phyloP scores from a whole-genome alignment of 2,113 vertebrate species.

The Odontesthes bonariensis region DNA sequence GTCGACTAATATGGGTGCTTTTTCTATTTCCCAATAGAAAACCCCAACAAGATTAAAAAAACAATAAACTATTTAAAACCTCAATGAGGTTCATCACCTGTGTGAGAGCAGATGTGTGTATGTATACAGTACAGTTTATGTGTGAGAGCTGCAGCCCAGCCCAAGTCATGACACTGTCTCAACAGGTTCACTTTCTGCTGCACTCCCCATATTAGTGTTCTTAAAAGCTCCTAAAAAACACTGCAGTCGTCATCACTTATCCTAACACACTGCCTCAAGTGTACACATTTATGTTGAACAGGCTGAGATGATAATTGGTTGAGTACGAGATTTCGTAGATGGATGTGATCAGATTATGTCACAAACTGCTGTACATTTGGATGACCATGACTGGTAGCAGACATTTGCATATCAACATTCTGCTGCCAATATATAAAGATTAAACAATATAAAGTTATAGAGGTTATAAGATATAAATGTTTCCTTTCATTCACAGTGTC shows the following conservation, averaged over 20 bases:
- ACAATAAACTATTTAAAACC: too few relatives aligned
- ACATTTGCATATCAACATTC: background rate
- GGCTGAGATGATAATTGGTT: slow-evolving; percentile 18
- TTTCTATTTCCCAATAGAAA: too few relatives aligned
- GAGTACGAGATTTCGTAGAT: slow-evolving; percentile 48
- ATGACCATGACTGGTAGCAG: slow-evolving; percentile 27
- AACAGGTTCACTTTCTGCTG: slow-evolving; percentile 36
- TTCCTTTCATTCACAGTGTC: background rate
- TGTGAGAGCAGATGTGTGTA: background rate
- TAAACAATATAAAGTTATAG: too few relatives aligned
- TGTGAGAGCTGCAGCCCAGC: background rate
- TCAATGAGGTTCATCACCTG: background rate
- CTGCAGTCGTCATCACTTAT: slow-evolving; percentile 44
- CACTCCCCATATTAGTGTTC: slow-evolving; percentile 76
- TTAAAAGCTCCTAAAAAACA: slow-evolving; percentile 41
- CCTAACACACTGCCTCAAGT: slow-evolving; percentile 7
- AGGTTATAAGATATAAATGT: background rate
- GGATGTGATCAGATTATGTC: slow-evolving; percentile 50
- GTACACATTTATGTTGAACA: background rate
- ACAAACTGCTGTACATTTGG: slow-evolving; percentile 26
- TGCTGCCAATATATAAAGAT: background rate
- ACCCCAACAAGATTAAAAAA: too few relatives aligned
- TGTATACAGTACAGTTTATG: background rate
- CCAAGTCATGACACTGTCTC: slow-evolving; percentile 27
- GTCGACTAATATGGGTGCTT: too few relatives aligned